phyloP scores from a whole-genome alignment of 2,888 invertebrate genomes.

The Ryuthela nishihirai region DNA sequence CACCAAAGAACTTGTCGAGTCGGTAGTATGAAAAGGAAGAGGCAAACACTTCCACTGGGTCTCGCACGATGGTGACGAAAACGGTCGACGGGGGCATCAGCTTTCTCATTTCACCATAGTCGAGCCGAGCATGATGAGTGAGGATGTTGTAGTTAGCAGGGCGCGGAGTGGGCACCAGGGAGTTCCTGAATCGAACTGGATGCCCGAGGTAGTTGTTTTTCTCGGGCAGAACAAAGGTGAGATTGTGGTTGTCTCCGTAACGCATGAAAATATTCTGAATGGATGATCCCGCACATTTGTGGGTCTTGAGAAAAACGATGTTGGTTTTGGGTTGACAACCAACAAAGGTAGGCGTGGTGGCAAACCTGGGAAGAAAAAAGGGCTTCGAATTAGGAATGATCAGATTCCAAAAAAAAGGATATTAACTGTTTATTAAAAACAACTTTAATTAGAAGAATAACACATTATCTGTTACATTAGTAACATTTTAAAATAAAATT shows the following conservation, averaged over 20 bases:
- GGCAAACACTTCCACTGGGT: constrained; percentile 42
- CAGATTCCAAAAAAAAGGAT: no score
- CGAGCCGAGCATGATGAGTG: constrained; percentile 41
- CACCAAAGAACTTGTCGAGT: constrained; percentile 23
- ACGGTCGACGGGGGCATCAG: constrained; percentile 42
- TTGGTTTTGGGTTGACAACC: constrained; percentile 43
- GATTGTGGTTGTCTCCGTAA: constrained; percentile 43
- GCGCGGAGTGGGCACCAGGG: constrained; percentile 38
- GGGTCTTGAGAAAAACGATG: constrained; percentile 47
- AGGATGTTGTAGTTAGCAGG: constrained; percentile 40
- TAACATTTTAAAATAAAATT: no score
- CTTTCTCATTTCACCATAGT: constrained; percentile 30
- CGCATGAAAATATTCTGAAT: constrained; percentile 48
- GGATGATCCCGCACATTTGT: constrained; percentile 48
- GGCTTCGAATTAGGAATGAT: no score
- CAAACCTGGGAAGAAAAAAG: not conserved
- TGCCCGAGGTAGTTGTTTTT: constrained; percentile 45
- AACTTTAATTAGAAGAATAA: no score
- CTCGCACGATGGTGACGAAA: constrained; percentile 43
- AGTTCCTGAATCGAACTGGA: constrained; percentile 42
- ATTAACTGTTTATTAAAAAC: no score
- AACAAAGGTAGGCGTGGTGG: not conserved
- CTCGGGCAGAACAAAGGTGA: constrained; percentile 44
- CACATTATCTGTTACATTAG: no score
- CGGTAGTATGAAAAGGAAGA: constrained; percentile 44